phyloP scores from a whole-genome alignment of 2,888 invertebrate genomes.

The Nasonia oneida region DNA sequence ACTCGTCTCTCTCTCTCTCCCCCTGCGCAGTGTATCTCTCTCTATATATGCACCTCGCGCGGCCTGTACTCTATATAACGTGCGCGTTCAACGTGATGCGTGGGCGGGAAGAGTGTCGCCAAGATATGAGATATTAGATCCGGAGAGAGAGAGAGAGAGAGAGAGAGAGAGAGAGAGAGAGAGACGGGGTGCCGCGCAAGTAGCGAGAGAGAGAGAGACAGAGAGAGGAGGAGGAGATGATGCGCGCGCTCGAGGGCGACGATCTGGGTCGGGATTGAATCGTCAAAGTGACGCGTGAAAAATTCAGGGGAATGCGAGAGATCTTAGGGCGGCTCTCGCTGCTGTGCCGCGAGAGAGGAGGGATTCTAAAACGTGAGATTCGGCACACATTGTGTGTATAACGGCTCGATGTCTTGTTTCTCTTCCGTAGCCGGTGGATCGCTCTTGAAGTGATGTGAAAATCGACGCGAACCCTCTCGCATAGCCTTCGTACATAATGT shows the following conservation, averaged over 20 bases:
- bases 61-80: neutral
- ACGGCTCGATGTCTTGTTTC: neutral
- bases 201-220: neutral
- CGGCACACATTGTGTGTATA: neutral
- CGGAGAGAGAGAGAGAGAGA: neutral
- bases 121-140: conserved; percentile 2
- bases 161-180: neutral
- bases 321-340: neutral
- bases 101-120: neutral
- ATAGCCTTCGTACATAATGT: no score
- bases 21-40: no score
- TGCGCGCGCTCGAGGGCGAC: neutral
- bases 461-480: neutral
- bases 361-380: neutral
- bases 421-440: no score
- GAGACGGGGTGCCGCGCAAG: no score
- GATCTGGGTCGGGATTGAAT: conserved; percentile 39
- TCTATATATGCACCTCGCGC: neutral
- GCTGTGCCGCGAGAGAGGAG: neutral
- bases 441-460: neutral
- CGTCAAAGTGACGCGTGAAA: conserved; percentile 47
- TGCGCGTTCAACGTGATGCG: neutral
- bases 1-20: neutral
- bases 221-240: neutral
- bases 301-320: neutral